phyloP scores from a whole-genome alignment of 1,140 invertebrate genomes.

The Pomacea maculata region DNA sequence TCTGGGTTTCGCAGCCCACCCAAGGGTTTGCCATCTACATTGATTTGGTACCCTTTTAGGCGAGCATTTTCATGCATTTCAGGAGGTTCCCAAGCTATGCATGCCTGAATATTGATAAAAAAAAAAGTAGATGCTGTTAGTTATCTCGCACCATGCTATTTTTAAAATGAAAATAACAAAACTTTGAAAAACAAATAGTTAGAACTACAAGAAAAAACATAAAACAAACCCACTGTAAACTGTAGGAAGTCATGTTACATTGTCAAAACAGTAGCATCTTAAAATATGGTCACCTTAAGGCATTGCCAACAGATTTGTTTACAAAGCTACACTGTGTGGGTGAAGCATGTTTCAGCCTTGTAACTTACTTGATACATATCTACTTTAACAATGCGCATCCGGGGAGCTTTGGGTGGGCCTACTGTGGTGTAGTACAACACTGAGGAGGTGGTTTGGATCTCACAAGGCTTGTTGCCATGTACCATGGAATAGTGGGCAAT shows the following conservation, averaged over 20 bases:
- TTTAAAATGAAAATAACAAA: no score
- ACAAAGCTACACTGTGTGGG: no score
- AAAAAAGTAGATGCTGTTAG: neutral
- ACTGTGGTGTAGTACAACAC: slow-evolving; percentile 62
- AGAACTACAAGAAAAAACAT: no score
- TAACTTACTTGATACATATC: slow-evolving; percentile 56
- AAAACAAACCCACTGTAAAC: no score
- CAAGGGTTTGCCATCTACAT: slow-evolving; percentile 55
- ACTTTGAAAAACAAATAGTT: no score
- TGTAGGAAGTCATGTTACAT: no score
- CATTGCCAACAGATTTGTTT: no score
- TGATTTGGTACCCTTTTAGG: slow-evolving; percentile 57
- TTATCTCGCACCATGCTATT: no score
- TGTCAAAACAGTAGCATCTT: no score
- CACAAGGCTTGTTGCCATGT: slow-evolving; percentile 54
- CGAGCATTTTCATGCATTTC: slow-evolving; percentile 46
- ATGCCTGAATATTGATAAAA: slow-evolving; percentile 39
- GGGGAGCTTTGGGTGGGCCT: slow-evolving; percentile 58
- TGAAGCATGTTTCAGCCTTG: neutral
- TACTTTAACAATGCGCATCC: slow-evolving; percentile 49
- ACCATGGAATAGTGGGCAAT: slow-evolving; percentile 59
- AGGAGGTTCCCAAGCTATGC: slow-evolving; percentile 56
- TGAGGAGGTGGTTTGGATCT: slow-evolving; percentile 60
- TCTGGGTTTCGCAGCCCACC: slow-evolving; percentile 42
- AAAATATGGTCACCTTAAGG: no score